Percentiles rank a stretch among this genome's conserved stretches.
Conservation (phyloP, 2,797 vertebrate genomes). For the Typhlichthys subterraneus region DNA sequence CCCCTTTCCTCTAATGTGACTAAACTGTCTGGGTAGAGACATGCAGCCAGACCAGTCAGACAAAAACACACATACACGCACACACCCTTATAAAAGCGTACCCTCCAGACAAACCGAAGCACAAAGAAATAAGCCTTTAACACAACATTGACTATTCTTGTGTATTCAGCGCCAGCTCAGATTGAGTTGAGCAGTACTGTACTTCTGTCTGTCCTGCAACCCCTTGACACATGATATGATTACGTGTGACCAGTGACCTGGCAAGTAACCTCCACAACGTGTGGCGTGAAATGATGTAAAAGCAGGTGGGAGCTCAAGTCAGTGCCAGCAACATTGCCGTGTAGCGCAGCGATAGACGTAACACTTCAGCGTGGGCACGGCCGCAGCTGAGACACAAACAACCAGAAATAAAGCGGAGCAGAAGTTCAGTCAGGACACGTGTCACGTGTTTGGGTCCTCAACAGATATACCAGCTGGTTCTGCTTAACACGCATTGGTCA, state of each 20-base stretch:
- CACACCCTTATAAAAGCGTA: slow-evolving; percentile 46
- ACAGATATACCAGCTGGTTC: too few species aligned
- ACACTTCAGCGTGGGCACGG: slow-evolving; percentile 19
- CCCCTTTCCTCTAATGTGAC: slow-evolving; percentile 39
- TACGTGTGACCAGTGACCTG: slow-evolving; percentile 30
- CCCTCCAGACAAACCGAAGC: slow-evolving; percentile 62
- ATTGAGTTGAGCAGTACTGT: slow-evolving; percentile 27
- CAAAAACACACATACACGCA: slow-evolving; percentile 16
- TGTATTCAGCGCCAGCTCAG: slow-evolving; percentile 30
- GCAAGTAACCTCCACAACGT: slow-evolving; percentile 26
- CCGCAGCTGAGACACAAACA: slow-evolving; percentile 33
- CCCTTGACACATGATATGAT: too few species aligned
- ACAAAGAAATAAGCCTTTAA: slow-evolving; percentile 58
- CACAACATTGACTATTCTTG: slow-evolving; percentile 59
- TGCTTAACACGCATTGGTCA: too few species aligned
- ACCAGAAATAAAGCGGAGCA: not conserved
- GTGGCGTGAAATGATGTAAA: slow-evolving; percentile 1
- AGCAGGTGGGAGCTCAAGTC: slow-evolving; percentile 49
- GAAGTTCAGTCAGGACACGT: too few species aligned
- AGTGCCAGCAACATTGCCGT: slow-evolving; percentile 11
- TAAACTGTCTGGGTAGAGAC: slow-evolving; percentile 37
- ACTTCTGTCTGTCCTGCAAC: not conserved
- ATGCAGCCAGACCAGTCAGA: slow-evolving; percentile 52
- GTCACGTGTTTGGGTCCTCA: too few species aligned
- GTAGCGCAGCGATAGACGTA: slow-evolving; percentile 8